These are phyloP conservation scores for Lipotes vexillifer DNA, from an alignment of 2,113 vertebrate species.

Conservation along the genomic window DNA sequence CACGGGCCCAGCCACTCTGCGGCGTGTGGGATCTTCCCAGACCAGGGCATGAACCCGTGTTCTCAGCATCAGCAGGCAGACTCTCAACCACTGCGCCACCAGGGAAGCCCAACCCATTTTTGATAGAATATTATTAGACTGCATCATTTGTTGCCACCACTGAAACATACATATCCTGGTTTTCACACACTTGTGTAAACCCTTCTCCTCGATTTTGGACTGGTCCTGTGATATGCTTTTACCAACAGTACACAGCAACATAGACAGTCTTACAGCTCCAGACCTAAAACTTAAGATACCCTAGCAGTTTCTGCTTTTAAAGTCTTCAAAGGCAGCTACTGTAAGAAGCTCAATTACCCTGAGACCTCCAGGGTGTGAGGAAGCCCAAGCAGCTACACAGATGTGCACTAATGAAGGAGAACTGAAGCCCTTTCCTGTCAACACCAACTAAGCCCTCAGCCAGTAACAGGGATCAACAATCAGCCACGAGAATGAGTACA, in stretches of 20 bases:
- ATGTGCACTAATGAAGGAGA: accelerated
- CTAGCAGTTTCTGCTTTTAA: background rate
- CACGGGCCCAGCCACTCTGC: too few relatives aligned
- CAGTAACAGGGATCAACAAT: too few relatives aligned
- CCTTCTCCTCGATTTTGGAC: background rate
- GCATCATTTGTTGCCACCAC: background rate
- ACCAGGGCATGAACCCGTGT: too few relatives aligned
- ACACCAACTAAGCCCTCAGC: background rate
- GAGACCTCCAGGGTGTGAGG: background rate
- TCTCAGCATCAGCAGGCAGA: too few relatives aligned
- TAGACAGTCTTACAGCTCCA: background rate
- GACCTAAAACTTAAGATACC: background rate
- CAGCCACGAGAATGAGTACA: background rate
- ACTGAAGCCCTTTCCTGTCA: background rate
- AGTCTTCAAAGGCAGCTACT: background rate
- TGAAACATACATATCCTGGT: background rate
- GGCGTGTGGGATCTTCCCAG: too few relatives aligned
- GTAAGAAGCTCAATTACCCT: background rate
- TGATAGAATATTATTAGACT: background rate
- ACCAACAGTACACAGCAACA: background rate
- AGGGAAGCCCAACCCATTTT: background rate
- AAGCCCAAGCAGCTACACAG: background rate
- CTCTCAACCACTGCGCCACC: too few relatives aligned
- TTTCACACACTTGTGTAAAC: background rate
- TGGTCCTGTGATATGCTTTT: background rate